Base-by-base conservation (phyloP, 2,797 vertebrate genomes). In the Lepus townsendii region DNA sequence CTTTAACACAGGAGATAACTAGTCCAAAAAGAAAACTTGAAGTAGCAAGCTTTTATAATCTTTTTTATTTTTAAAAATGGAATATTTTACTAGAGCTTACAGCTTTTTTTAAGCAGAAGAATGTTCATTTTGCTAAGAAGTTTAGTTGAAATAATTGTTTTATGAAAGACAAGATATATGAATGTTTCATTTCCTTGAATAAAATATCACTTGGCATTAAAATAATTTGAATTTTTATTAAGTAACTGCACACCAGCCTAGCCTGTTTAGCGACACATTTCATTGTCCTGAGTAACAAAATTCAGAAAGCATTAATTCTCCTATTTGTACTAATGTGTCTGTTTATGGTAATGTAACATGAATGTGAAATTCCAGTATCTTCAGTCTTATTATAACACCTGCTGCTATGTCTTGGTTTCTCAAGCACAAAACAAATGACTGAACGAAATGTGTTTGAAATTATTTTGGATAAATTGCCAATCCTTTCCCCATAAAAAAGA, bases 81-180 rank as follows among this genome's bases (percentile, higher is more conserved):
- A 84, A 47, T 88, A 76, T 60, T 93, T 93, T 38, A n/a, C 30
- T 79, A 9, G 69, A 69, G 54, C 68, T 57, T 92, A 24, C 6
- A 54, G 0, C 85, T 93, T 79, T 19, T 35, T 73, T 50, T 83
- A 66, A 30, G 52, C 2, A 27, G 27, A 72, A 20, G 3, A 62
- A 84, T 38, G 14, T 65, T 65, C 83, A 57, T 93, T 82, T 85
- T 66, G 71, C 7, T 79, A 83, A 85, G 14, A 16, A 65, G 2
- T 8, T 66, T 71, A 91, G 13, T 57, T 93, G 27, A 89, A 90
- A 93, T 93, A 90, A 84, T 84, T 90, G 60, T 82, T 85, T 79
- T 79, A 60, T 85, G 26, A 90, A 63, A 82, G 26, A 83, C 7
- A 50, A 84, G 8, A 42, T 83, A 80, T 27, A 71, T 0, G 54